Evolutionary conservation across 1,140 invertebrate species (phyloP).

Genomic region (Ceratosolen solmsi): DNA sequence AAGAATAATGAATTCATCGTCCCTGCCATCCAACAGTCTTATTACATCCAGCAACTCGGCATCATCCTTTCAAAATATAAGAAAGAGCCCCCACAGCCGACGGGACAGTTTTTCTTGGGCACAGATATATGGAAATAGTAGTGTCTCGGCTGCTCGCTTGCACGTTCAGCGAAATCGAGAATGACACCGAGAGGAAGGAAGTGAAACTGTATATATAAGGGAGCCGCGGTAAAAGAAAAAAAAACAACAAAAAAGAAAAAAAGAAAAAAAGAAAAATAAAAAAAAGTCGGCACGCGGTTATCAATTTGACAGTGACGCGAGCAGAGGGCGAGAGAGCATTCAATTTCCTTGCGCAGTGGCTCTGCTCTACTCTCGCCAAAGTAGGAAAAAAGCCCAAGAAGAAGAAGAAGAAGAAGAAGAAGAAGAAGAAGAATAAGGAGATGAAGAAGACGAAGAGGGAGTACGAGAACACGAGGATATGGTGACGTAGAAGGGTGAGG

Average conservation of each 20-base stretch:
- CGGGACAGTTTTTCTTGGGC: constrained; percentile 16
- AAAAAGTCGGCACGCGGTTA: constrained; percentile 56
- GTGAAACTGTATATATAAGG: constrained; percentile 33
- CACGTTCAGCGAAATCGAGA: constrained; percentile 21
- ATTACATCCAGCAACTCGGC: constrained; percentile 21
- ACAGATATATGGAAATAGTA: constrained; percentile 27
- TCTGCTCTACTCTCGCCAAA: not conserved
- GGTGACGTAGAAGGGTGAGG: not conserved
- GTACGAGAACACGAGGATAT: too few species aligned
- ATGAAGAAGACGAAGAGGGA: too few species aligned
- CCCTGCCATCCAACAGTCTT: not conserved
- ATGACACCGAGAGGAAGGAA: constrained; percentile 21
- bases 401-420: constrained; percentile 50
- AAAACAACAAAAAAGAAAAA: not conserved
- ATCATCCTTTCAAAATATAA: constrained; percentile 19
- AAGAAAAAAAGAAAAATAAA: constrained; percentile 18
- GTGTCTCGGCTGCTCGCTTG: not conserved
- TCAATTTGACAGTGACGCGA: constrained; percentile 62
- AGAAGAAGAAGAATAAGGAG: constrained; percentile 60
- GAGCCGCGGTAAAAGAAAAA: not conserved
- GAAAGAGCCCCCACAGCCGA: not conserved
- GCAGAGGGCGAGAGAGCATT: constrained; percentile 55
- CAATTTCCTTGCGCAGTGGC: constrained; percentile 58
- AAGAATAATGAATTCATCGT: constrained; percentile 33
- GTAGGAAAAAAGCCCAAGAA: constrained; percentile 21